Evolutionary conservation across 1,140 invertebrate genomes (phyloP).

Genomic region (Colletes latitarsis): DNA sequence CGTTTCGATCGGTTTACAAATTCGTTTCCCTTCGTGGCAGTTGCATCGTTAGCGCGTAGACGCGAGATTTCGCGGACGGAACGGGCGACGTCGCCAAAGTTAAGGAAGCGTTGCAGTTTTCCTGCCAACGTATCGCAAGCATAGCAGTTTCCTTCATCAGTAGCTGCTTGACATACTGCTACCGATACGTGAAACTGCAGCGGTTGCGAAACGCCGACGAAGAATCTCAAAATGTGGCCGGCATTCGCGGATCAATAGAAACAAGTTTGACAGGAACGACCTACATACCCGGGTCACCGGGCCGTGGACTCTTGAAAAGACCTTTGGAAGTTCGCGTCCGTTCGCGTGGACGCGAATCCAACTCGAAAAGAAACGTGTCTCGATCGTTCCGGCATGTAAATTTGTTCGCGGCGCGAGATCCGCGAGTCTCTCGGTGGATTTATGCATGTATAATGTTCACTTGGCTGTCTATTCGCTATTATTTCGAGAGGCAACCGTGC

Average conservation of each 20-base stretch:
- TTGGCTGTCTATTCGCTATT: conserved; percentile 44
- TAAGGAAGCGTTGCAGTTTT: conserved; percentile 18
- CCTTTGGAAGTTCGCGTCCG: not conserved
- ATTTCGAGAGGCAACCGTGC: conserved; percentile 31
- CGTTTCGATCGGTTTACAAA: not conserved
- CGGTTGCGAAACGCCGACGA: conserved; percentile 22
- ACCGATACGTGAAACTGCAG: conserved; percentile 13
- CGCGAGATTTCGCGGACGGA: not conserved
- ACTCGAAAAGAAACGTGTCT: not conserved
- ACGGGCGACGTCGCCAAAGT: not conserved
- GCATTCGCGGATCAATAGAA: not conserved
- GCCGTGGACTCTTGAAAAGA: not conserved
- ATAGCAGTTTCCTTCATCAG: conserved; percentile 23
- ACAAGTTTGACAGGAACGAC: not conserved
- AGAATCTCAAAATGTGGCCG: conserved; percentile 15
- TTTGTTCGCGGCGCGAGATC: not conserved
- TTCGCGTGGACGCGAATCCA: not conserved
- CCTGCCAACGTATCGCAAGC: conserved; percentile 27
- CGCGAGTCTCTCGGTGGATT: conserved; percentile 26
- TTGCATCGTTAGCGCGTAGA: too few species aligned
- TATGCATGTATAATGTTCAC: conserved; percentile 50
- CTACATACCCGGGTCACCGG: not conserved
- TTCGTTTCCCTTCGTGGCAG: too few species aligned
- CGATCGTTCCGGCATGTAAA: conserved; percentile 19
- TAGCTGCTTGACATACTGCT: conserved; percentile 34